phyloP scores from a whole-genome alignment of 2,113 vertebrate genomes.

The Merops nubicus region DNA sequence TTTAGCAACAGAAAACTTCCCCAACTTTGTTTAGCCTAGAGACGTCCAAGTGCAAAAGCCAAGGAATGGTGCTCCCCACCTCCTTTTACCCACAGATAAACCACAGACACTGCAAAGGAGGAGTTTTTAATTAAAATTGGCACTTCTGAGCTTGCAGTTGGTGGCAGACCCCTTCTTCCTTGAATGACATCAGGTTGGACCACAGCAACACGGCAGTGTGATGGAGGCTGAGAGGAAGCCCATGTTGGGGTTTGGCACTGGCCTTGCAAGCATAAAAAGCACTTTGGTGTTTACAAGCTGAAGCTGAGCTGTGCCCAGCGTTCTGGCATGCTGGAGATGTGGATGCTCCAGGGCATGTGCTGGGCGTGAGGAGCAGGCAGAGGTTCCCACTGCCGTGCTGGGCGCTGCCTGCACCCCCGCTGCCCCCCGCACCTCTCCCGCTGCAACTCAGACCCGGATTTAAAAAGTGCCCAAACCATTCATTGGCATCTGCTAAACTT shows the following conservation, averaged over 20 bases:
- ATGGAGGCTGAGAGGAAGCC: not conserved
- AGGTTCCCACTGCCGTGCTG: not conserved
- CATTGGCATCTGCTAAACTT: not conserved
- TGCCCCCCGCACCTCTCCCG: not conserved
- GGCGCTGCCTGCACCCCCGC: not conserved
- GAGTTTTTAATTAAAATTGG: constrained; percentile 31
- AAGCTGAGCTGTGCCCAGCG: not conserved
- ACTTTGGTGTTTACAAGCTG: constrained; percentile 11
- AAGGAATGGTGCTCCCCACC: not conserved
- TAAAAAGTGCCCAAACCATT: not conserved
- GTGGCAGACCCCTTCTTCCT: not conserved
- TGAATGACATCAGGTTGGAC: not conserved
- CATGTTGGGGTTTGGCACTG: constrained; percentile 1
- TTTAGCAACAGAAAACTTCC: constrained; percentile 40
- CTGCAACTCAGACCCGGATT: not conserved
- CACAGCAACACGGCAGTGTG: not conserved
- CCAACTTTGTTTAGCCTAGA: not conserved
- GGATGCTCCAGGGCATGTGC: too few species aligned
- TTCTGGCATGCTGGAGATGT: not conserved
- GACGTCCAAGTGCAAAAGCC: constrained; percentile 10
- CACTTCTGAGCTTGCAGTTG: not conserved
- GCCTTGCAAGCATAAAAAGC: constrained; percentile 8
- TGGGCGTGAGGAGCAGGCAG: too few species aligned
- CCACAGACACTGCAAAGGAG: not conserved
- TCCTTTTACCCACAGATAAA: not conserved